Evolutionary conservation across 2,113 vertebrate genomes (phyloP), one percentile per base, ranked within the genome.

Genomic region (Gavialis gangeticus): DNA sequence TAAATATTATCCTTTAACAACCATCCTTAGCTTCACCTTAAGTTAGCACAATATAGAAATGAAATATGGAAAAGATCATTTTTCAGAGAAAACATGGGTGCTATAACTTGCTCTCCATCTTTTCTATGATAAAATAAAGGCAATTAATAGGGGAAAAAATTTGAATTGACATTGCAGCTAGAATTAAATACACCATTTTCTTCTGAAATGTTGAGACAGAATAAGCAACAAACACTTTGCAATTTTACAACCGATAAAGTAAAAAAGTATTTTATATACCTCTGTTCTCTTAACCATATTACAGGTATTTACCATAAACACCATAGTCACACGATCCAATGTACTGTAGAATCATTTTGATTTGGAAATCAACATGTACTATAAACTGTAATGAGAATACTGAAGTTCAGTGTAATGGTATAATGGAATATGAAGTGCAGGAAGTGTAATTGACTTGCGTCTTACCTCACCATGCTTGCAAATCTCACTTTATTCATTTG

Each of bases 401-500:
- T 24, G 37, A 87, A 94, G 83, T 64, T 75, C 60, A 75, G 3
- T 13, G 57, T 64, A 81, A 84, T 14, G 54, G 28, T 85, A 60
- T 34, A 93, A 93, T 8, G 55, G 57, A 71, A 25, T 10, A 75
- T 2, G 59, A 1, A 84, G 15, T 3, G 14, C 10, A 84, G 9
- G 15, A 24, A 91, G 87, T 17, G 17, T 54, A 85, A 89, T 2
- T 58, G 10, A 69, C 86, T 91, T 89, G 4, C 12, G 28, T 90
- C 90, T 60, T 83, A 84, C 58, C 46, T 86, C 24, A 6, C 17
- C 82, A 2, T 66, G 46, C 34, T 86, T 84, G 89, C 89, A 94
- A 94, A 91, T 55, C 93, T 78, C 69, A 82, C 46, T 95, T 95
- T 60, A 86, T 66, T 89, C 90, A 87, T 95, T 94, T 93, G 77